phyloP scores from a whole-genome alignment of 2,888 invertebrate genomes.

The Choreutis nemorana region DNA sequence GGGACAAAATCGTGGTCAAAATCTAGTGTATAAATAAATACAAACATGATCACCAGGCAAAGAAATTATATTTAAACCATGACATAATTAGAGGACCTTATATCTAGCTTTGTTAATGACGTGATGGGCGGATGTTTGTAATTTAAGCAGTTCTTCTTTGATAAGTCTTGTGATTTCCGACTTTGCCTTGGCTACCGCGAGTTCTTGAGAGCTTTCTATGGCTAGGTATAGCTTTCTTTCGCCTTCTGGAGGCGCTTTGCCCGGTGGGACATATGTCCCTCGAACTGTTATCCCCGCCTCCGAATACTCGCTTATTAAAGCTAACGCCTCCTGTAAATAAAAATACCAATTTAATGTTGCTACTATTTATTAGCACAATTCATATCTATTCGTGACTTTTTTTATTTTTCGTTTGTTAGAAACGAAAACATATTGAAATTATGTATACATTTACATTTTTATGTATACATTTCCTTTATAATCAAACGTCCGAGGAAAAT shows the following conservation, averaged over 20 bases:
- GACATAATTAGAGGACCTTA: conserved; percentile 84
- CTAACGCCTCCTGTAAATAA: conserved; percentile 84
- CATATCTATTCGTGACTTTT: no score
- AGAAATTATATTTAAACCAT: no score
- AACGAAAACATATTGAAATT: no score
- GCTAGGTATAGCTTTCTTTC: conserved; percentile 96
- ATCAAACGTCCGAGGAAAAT: no score
- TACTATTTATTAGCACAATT: no score
- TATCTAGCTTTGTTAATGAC: conserved; percentile 92
- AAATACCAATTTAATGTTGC: no score
- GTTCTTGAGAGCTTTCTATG: conserved; percentile 97
- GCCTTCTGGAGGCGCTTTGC: conserved; percentile 89
- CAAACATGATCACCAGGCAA: no score
- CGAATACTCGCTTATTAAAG: conserved; percentile 98
- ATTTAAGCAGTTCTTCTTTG: conserved; percentile 95
- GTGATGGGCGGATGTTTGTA: conserved; percentile 87
- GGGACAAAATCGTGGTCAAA: no score
- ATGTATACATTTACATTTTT: neutral
- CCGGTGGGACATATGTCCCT: conserved; percentile 93
- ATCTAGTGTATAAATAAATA: no score
- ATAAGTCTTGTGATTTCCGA: conserved; percentile 97
- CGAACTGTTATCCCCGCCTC: conserved; percentile 99
- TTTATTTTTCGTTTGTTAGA: no score
- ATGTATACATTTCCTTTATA: no score
- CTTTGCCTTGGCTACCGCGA: conserved; percentile 95